Evolutionary conservation across 2,797 vertebrate species (phyloP).

Genomic region (Hozukius guyotensis): DNA sequence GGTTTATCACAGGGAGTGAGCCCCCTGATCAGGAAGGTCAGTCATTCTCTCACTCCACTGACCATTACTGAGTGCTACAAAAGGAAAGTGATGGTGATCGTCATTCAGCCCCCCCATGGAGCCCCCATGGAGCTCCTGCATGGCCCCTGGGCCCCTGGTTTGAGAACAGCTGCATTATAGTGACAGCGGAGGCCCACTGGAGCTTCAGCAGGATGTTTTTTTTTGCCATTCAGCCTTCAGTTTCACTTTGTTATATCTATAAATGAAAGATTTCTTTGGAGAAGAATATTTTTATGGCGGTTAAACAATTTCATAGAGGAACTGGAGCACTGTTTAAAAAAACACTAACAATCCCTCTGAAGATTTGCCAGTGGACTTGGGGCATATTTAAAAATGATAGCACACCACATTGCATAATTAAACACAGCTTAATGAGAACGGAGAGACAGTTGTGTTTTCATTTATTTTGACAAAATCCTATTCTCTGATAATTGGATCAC

Average conservation of each 20-base stretch:
- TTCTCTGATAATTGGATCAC: constrained; percentile 55
- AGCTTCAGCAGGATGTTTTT: not conserved
- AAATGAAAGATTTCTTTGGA: constrained; percentile 32
- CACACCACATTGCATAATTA: constrained; percentile 44
- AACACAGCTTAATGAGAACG: constrained; percentile 49
- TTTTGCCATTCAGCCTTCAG: too few relatives aligned
- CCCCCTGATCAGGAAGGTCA: not conserved
- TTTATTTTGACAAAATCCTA: constrained; percentile 54
- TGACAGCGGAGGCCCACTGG: not conserved
- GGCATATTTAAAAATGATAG: constrained; percentile 42
- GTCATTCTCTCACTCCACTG: not conserved
- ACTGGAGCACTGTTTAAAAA: not conserved
- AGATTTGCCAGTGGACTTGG: constrained; percentile 31
- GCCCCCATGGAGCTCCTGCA: not conserved
- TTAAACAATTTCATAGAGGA: constrained; percentile 16
- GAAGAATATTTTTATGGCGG: constrained; percentile 4
- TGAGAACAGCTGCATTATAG: not conserved
- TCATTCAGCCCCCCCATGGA: not conserved
- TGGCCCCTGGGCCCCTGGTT: not conserved
- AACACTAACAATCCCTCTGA: not conserved
- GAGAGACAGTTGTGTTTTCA: constrained; percentile 48
- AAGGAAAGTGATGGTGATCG: not conserved
- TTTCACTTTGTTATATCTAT: constrained; percentile 5
- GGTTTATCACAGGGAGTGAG: not conserved
- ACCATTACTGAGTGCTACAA: not conserved